These are phyloP conservation scores for Therioaphis trifolii DNA, from an alignment of 2,888 invertebrate genomes.

Conservation along the genomic window DNA sequence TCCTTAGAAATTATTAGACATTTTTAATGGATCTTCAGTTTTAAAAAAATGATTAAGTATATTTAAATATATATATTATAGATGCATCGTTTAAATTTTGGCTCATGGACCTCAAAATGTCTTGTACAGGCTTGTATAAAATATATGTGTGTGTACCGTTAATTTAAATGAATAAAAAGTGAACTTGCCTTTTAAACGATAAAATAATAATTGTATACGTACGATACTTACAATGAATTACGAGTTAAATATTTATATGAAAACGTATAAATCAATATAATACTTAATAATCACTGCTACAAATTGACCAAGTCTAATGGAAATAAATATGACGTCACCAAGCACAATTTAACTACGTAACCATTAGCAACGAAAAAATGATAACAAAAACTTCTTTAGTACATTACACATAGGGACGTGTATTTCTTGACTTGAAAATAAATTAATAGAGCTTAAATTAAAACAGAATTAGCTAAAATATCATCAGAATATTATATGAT, in stretches of 20 bases:
- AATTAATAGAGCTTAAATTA: neutral
- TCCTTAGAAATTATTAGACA: too few relatives aligned
- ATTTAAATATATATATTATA: too few relatives aligned
- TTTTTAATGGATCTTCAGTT: too few relatives aligned
- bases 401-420: neutral
- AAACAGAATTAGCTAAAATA: neutral
- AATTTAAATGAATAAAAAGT: neutral
- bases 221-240: too few relatives aligned
- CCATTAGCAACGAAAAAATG: conserved; percentile 54
- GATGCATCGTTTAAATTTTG: too few relatives aligned
- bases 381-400: conserved; percentile 46
- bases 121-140: too few relatives aligned
- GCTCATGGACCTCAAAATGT: too few relatives aligned
- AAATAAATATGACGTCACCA: conserved; percentile 30
- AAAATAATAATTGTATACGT: neutral
- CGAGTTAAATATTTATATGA: neutral
- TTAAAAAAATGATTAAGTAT: too few relatives aligned
- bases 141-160: too few relatives aligned
- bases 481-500: too few relatives aligned
- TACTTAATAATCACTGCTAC: conserved; percentile 1
- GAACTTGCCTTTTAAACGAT: neutral
- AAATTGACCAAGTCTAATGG: neutral
- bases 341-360: conserved; percentile 37
- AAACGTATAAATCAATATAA: conserved; percentile 28
- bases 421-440: conserved; percentile 18